Evolutionary conservation across 1,140 invertebrate genomes (phyloP).

Genomic region (Orius laevigatus): DNA sequence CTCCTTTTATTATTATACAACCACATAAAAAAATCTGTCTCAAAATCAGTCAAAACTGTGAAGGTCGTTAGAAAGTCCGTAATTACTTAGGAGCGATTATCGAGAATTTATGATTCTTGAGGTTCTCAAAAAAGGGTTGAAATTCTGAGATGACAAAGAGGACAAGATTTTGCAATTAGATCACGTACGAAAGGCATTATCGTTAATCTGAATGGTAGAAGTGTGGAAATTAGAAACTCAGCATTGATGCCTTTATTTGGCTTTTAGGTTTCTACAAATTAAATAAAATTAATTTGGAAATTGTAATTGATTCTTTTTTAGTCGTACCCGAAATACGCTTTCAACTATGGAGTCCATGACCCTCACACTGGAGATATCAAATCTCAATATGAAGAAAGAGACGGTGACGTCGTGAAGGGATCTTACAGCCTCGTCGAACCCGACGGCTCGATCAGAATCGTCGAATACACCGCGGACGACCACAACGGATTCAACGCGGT

Average conservation of each 20-base stretch:
- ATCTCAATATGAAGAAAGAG: conserved; percentile 24
- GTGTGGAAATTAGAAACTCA: too few species aligned
- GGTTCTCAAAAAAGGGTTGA: not conserved
- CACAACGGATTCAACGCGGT: conserved; percentile 24
- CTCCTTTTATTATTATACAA: too few species aligned
- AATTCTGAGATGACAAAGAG: not conserved
- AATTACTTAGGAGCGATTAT: too few species aligned
- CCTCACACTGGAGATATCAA: conserved; percentile 26
- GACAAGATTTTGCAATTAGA: too few species aligned
- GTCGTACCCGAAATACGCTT: conserved; percentile 24
- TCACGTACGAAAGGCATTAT: not conserved
- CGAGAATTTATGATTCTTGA: too few species aligned
- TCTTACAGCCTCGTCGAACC: conserved; percentile 25
- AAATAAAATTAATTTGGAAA: not conserved
- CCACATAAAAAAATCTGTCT: too few species aligned
- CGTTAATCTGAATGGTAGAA: not conserved
- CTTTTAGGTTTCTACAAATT: not conserved
- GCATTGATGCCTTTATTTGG: too few species aligned
- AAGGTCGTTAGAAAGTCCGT: too few species aligned
- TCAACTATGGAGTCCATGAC: conserved; percentile 27
- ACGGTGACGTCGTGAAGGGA: conserved; percentile 19
- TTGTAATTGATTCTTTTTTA: conserved; percentile 9
- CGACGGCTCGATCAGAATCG: conserved; percentile 31
- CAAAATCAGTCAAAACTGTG: too few species aligned
- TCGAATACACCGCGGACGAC: conserved; percentile 31